Evolutionary conservation across 2,888 invertebrate genomes (phyloP), one percentile per base, ranked within the genome.

Genomic region (Cantharis lateralis): DNA sequence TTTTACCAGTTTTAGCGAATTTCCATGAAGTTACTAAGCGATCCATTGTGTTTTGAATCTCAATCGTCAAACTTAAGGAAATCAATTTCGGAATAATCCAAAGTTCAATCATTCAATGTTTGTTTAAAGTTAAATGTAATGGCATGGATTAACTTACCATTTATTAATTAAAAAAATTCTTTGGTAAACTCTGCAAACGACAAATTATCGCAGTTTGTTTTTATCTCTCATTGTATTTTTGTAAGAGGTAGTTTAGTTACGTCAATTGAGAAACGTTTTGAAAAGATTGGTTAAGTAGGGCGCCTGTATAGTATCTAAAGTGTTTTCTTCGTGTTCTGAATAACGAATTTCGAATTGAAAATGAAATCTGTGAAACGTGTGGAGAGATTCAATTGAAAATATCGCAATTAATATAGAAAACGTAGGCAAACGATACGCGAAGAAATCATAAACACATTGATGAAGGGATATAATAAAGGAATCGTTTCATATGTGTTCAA

Each of bases 351-450:
- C 83, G 81, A 83, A 81, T 81, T 83, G 82, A 82, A 84, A 86
- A 86, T 84, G 85, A 86, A 86, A 86, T 85, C 84, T 85, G 80
- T 80, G 81, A 81, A 82, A 85, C 85, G 85, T 85, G 85, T 83
- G 72, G 81, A 71, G 85, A 81, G 84, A 84, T 82, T 81, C 82
- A 84, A 86, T 84, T 81, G 81, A 80, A 80, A 81, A 83, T 84
- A 85, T 85, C 81, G 78, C 82, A 81, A 82, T 81, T 82, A 81
- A 78, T 78, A 71, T 78, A 62, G 68, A 71, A 78, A 71, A 74
- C 71, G 74, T 73, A 75, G 68, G 76, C 70, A 78, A 77, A 76
- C 75, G 71, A 76, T 48, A 70, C 62, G 32, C 71, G 32, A 10
- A 63, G 70, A 74, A 70, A 74, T 70, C 70, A 74, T 74, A 70